Base-by-base conservation (phyloP, 1,140 invertebrate species). In the Drosophila lacteicornis region DNA sequence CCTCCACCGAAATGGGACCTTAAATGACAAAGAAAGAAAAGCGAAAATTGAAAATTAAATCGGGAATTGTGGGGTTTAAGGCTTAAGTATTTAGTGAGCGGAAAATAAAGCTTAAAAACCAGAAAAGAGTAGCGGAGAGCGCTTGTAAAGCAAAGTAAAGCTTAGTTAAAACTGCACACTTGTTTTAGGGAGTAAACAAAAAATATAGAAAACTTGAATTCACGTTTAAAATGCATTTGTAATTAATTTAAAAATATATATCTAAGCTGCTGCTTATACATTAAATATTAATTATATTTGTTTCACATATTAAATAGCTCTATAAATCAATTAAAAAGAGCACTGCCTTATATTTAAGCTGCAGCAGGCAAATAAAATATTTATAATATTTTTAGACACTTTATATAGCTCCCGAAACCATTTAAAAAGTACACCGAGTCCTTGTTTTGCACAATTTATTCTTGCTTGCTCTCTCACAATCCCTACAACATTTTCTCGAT, bases 1-100 rank as follows among this genome's bases (percentile, higher is more conserved):
- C 92, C 63, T 94, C 94, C 65, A 93, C 78, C n/a, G 92, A 93
- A 86, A 93, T 91, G 63, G 92, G 92, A 92, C 92, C 92, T 93
- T 78, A 59, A 78, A 69, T 56, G 74, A 49, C 75, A 86, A 71
- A 46, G 46, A 88, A 45, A 42, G 27, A 63, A 68, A 25, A 50
- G 33, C 38, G 59, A 60, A 68, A 80, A 67, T 58, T 67, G 45
- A 77, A 66, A 82, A 82, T 82, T 82, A 79, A 78, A 40, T 60
- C 9, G 40, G 60, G 60, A 84, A 53, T 74, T 62, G 2, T 22
- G 33, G 40, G 15, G 7, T 45, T 66, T 62, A 60, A 15, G 9
- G 8, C 9, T 45, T 30, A n/a, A n/a, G n/a, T 25, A 0, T 43
- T 36, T 12, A 53, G 49, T 60, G 51, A 40, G 45, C 22, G 63